Base-by-base conservation (phyloP, 1,140 invertebrate species). In the Ceratitis capitata region DNA sequence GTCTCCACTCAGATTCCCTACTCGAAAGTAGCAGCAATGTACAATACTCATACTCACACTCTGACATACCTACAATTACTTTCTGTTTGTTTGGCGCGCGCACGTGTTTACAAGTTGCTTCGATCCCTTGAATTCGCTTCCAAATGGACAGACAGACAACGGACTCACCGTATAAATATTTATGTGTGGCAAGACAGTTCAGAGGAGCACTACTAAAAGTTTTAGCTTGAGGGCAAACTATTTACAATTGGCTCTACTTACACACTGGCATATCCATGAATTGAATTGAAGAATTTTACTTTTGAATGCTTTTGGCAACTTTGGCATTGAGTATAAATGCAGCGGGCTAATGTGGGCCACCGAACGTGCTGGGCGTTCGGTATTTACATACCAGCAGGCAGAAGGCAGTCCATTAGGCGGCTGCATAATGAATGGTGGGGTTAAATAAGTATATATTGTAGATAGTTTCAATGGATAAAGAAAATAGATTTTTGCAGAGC, bases 91-190 rank as follows among this genome's bases (percentile, higher is more conserved):
- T 78, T 32, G n/a, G 39, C 19, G 39, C 19, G 39, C 69, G 42
- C 69, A 78, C 69, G 69, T 78, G 69, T 45, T 78, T 39, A 78
- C 69, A 12, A 45, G 69, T 78, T 78, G 69, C 35, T 45, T 45
- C 39, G 7, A 23, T 12, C 19, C 3, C 10, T 42, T n/a, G n/a
- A n/a, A 39, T 32, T 61, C 51, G 32, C 58, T 32, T 64, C 5
- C n/a, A n/a, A n/a, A n/a, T 56, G 51, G 51, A 3, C 58, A n/a
- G n/a, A n/a, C n/a, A 61, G 23, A 26, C 56, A 56, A 45, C 69
- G n/a, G n/a, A n/a, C n/a, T n/a, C n/a, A n/a, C n/a, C n/a, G n/a
- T n/a, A n/a, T n/a, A n/a, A n/a, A n/a, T n/a, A n/a, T n/a, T n/a
- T n/a, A 42, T 47, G 69, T 26, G 69, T 23, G 39, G n/a, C 69